A percentile compares a stretch with the other conserved stretches of the same genome.
These are phyloP conservation scores for Paragorgia papillata DNA, from an alignment of 92 coral and sea anemone species.

Conservation along the genomic window DNA sequence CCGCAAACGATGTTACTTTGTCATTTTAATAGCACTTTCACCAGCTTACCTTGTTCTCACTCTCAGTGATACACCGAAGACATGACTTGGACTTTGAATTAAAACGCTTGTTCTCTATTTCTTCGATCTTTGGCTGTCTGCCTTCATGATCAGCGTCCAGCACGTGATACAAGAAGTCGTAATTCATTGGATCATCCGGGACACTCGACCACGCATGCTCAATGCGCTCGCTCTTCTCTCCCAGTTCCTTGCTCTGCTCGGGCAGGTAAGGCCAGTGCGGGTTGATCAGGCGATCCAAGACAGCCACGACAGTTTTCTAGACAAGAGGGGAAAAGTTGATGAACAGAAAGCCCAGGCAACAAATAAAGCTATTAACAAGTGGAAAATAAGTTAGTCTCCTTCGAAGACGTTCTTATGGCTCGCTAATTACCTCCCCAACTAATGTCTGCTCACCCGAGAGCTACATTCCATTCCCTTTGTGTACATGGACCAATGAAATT, in stretches of 20 bases:
- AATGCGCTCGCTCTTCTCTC: slow-evolving; percentile 62
- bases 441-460: too few species aligned
- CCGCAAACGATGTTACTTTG: too few species aligned
- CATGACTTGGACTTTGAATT: slow-evolving; percentile 71
- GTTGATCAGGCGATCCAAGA: slow-evolving; percentile 78
- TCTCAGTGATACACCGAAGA: slow-evolving; percentile 79
- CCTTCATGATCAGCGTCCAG: slow-evolving; percentile 86
- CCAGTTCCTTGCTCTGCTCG: slow-evolving; percentile 50
- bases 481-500: too few species aligned
- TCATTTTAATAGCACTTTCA: too few species aligned
- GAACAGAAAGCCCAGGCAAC: not conserved
- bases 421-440: too few species aligned
- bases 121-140: slow-evolving; percentile 60
- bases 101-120: slow-evolving; percentile 58
- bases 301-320: slow-evolving; percentile 94
- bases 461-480: too few species aligned
- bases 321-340: too few species aligned
- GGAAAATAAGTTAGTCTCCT: too few species aligned
- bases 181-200: slow-evolving; percentile 94
- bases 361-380: too few species aligned
- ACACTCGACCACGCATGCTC: slow-evolving; percentile 95
- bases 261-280: slow-evolving; percentile 98
- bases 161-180: slow-evolving; percentile 83
- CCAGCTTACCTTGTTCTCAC: slow-evolving; percentile 83
- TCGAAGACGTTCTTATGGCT: too few species aligned